These are phyloP conservation scores for Therioaphis trifolii DNA, from an alignment of 2,888 invertebrate genomes.

Conservation along the genomic window DNA sequence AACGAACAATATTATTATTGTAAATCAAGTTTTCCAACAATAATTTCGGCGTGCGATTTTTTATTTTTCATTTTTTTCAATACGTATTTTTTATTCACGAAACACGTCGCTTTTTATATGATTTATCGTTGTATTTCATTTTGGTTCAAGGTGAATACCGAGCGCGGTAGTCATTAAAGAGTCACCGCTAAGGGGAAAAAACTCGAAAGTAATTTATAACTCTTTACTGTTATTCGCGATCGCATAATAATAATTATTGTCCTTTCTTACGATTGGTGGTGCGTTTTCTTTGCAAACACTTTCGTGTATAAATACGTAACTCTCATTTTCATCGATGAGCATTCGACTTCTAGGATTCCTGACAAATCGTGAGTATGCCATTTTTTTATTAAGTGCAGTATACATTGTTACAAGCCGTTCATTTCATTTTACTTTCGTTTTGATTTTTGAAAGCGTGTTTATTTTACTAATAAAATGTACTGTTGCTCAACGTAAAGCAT, in stretches of 20 bases:
- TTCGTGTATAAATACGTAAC: conserved; percentile 5
- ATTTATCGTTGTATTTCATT: conserved; percentile 27
- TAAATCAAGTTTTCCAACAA: not conserved
- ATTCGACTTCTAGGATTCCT: not conserved
- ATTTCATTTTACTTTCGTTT: too few species aligned
- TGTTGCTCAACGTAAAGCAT: too few species aligned
- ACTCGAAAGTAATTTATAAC: conserved; percentile 50
- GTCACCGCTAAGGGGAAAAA: conserved; percentile 26
- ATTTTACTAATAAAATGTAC: too few species aligned
- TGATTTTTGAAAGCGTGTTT: too few species aligned
- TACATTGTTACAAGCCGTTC: too few species aligned
- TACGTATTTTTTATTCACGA: not conserved
- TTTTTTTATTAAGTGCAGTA: not conserved
- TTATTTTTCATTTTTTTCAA: too few species aligned
- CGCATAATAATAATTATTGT: too few species aligned
- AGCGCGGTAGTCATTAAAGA: not conserved
- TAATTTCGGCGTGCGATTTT: not conserved
- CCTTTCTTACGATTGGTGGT: conserved; percentile 1
- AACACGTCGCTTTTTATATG: conserved; percentile 2
- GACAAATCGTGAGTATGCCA: conserved; percentile 21
- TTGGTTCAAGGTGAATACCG: conserved; percentile 24
- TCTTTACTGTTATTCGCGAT: conserved; percentile 21
- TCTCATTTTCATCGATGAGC: not conserved
- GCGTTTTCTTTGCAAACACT: not conserved
- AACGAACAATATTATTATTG: not conserved